These are phyloP conservation scores for Regulus satrapa DNA, from an alignment of 2,113 vertebrate species.

Conservation along the genomic window DNA sequence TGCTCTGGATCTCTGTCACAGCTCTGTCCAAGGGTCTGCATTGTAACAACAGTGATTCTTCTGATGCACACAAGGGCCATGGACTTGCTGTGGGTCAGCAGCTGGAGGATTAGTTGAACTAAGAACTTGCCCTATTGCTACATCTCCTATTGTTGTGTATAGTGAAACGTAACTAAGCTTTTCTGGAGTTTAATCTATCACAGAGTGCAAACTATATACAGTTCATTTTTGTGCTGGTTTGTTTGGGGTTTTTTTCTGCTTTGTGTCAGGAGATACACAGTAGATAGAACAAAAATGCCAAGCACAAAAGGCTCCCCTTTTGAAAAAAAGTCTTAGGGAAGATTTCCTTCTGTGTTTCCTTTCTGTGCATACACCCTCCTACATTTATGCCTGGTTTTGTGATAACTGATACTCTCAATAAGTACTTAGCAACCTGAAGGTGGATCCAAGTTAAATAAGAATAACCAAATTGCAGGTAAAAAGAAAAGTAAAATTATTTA, in stretches of 20 bases:
- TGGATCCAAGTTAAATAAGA: background rate
- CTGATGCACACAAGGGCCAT: background rate
- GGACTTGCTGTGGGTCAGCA: background rate
- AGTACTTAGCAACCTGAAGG: background rate
- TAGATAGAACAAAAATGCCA: background rate
- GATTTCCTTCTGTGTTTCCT: background rate
- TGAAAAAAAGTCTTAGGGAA: background rate
- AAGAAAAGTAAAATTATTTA: background rate
- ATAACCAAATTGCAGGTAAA: background rate
- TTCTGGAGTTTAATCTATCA: background rate
- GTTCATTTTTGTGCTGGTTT: background rate
- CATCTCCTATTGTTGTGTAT: background rate
- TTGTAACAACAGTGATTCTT: background rate
- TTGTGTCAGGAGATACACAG: background rate
- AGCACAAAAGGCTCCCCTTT: background rate
- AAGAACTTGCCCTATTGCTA: background rate
- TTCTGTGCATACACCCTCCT: background rate
- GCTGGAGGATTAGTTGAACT: background rate
- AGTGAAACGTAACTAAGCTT: background rate
- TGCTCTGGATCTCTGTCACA: background rate
- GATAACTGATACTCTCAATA: background rate
- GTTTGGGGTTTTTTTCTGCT: fast-evolving
- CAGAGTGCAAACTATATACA: background rate
- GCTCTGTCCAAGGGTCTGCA: background rate
- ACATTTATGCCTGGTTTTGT: background rate